Evolutionary conservation across 1,140 invertebrate species (phyloP), one percentile per base, ranked within the genome.

Genomic region (Drosophila ambigua): DNA sequence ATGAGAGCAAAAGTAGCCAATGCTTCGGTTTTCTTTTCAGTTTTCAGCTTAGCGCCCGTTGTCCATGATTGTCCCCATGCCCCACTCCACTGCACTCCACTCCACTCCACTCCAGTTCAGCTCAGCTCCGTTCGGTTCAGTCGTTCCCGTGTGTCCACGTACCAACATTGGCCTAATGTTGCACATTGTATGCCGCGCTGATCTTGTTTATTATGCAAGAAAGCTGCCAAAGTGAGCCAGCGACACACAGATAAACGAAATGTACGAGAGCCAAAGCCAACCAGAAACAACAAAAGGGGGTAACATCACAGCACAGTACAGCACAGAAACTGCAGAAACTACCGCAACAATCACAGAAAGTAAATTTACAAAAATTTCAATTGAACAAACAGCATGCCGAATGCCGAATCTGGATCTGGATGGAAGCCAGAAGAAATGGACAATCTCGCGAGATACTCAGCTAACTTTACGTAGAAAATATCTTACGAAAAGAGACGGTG

Each of bases 191-290:
- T 79, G 84, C 79, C 69, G 67, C 57, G 67, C 67, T 83, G 83
- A 88, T 88, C 83, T 88, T 88, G 83, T 88, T 88, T 88, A 88
- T 88, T 88, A 88, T 88, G 83, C 83, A 88, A 88, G 83, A 88
- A 87, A 88, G 83, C 83, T 88, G 83, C 82, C 81, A 87, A 87
- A 77, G 77, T 69, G 67, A 69, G 67, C 66, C 55, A 68, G 50
- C 46, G 55, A 58, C 67, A 62, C 58, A 60, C 44, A 51, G 39
- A 64, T 24, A 54, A 24, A 54, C 44, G 54, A 65, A 57, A 67
- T 24, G 49, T 31, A 54, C 44, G 54, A 61, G 49, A 67, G 66
- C 48, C 53, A 64, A 39, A 55, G 44, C 50, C 65, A 58, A 69
- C 49, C 67, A 13, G 35, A 39, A 39, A 39, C 11, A 39, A 13